Evolutionary conservation across 2,888 invertebrate genomes (phyloP), one percentile per base, ranked within the genome.

Genomic region (Torymus aiolomorphi): DNA sequence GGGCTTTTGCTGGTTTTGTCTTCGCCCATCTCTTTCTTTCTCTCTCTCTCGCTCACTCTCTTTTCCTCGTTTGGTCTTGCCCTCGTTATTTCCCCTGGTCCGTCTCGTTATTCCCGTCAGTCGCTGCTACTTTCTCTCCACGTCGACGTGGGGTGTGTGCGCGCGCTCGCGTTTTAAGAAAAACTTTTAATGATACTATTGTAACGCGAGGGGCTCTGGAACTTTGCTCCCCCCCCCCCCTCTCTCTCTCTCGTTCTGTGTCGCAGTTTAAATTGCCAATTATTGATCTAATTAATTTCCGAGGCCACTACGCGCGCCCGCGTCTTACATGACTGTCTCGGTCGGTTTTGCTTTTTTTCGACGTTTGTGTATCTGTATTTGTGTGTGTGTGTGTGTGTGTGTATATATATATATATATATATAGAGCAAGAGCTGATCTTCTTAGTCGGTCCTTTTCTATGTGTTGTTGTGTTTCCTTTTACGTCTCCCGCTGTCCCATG

Each of bases 11-110:
- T 31, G 31, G 31, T 31, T 31, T 42, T 76, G 75, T 78, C 81
- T 83, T 75, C 78, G 76, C 82, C 84, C 81, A 82, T 85, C 82
- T 82, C 84, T 79, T 79, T 82, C 79, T 75, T 67, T 78, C 70
- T 76, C 73, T 76, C 71, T 80, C 80, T 67, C 65, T 72, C 52
- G 0, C 82, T 82, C 84, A 76, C 80, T 82, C 79, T 75, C 72
- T 78, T 66, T 76, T 69, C 74, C 71, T 80, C 80, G 63, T 61
- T 72, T 56, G 20, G 76, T 54, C 70, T 24, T 69, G 66, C 75
- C 75, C 74, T 79, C 76, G 72, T 82, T 63, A 78, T 71, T 80
- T 57, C 70, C 63, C 62, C 66, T 49, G 76, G 76, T 62, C 51
- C 76, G 76, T 80, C 75, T 82, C 62, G 75, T 76, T 76, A 79